These are phyloP conservation scores for Semnornis frantzii DNA, from an alignment of 2,113 vertebrate genomes.

Conservation along the genomic window DNA sequence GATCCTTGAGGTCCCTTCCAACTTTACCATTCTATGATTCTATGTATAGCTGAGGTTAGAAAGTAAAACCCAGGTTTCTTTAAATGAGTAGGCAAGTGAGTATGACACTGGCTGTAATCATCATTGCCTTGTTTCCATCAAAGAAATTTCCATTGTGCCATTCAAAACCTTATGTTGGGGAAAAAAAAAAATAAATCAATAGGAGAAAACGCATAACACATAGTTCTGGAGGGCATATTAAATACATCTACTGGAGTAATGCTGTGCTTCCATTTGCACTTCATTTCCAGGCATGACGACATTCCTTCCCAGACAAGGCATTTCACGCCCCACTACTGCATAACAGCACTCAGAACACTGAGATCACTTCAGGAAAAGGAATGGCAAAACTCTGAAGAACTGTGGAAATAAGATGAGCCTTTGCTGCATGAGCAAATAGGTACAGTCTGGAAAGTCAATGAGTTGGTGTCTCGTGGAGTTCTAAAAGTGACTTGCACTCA, in stretches of 20 bases:
- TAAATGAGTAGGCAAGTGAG: not conserved
- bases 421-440: not conserved
- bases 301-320: not conserved
- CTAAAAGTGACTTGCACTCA: not conserved
- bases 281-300: not conserved
- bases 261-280: not conserved
- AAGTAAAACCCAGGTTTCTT: not conserved
- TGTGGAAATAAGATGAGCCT: not conserved
- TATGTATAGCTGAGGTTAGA: not conserved
- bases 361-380: not conserved
- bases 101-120: not conserved
- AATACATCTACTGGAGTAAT: not conserved
- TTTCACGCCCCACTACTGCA: not conserved
- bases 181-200: too few species aligned
- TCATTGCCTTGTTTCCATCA: not conserved
- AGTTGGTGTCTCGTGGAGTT: not conserved
- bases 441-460: not conserved
- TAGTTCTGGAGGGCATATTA: not conserved
- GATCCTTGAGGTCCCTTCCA: too few species aligned
- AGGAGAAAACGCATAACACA: not conserved
- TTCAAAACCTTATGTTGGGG: not conserved
- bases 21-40: too few species aligned
- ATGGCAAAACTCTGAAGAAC: not conserved
- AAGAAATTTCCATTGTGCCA: not conserved
- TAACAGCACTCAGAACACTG: not conserved